Evolutionary conservation across 2,888 invertebrate species (phyloP), one percentile per base, ranked within the genome.

Genomic region (Epinotia demarniana): DNA sequence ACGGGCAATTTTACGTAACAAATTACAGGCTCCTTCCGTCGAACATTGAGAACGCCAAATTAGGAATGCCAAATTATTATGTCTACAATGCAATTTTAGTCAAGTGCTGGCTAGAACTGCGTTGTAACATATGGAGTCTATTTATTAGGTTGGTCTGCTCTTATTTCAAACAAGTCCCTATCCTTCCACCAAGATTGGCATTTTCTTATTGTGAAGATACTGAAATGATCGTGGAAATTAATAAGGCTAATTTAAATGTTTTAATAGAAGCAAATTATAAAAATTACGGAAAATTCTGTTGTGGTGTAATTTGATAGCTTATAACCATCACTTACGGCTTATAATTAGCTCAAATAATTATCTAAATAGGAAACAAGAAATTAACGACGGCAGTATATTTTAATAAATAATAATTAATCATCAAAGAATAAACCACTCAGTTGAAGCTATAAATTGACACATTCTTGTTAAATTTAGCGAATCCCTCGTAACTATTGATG

Each of bases 11-110:
- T 60, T 67, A 55, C 53, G 63, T 64, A 64, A n/a, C 49, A 55
- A 68, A 69, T 69, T 57, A 64, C 57, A 64, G 57, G 63, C 74
- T 60, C 27, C 63, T 74, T 75, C 74, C 74, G 64, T 58, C 58
- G 27, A 16, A 70, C 11, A 63, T 11, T 19, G 18, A 27, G 18
- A 60, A 69, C 12, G 12, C 18, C 16, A 16, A 43, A 43, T 39
- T 67, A 53, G 23, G 23, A 23, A 46, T 13, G 19, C 19, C 18
- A 39, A 58, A 60, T 60, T 60, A 69, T 46, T 16, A 58, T 60
- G 60, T 46, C 12, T 63, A 19, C 43, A 63, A 19, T 33, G 61
- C 3, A 61, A 33, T 13, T 61, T 61, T 61, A 60, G 19, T 13
- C 13, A 60, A 11, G 16, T 27, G 13, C 12, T 27, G 11, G 27